phyloP scores from a whole-genome alignment of 2,888 invertebrate genomes.

The Agrilus biguttatus region DNA sequence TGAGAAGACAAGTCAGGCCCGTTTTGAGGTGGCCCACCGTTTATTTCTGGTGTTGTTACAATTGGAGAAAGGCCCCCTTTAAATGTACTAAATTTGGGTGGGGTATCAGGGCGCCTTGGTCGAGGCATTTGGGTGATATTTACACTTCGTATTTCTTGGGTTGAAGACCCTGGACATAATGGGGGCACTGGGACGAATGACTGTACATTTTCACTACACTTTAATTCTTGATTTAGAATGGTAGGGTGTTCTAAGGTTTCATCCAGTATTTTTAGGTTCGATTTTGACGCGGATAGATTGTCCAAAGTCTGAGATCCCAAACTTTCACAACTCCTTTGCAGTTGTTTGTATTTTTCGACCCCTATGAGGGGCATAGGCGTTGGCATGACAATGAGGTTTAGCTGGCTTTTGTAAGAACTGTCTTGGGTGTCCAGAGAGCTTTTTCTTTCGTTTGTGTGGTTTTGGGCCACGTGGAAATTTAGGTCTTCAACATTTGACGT shows the following conservation, averaged over 20 bases:
- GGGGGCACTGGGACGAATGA: too few relatives aligned
- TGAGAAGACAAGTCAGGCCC: too few relatives aligned
- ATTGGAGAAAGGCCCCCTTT: not conserved
- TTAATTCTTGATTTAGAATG: too few relatives aligned
- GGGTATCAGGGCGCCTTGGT: constrained; percentile 3
- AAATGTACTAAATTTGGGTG: not conserved
- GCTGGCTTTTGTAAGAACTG: constrained; percentile 28
- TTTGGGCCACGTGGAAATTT: constrained; percentile 5
- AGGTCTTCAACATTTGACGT: constrained; percentile 8
- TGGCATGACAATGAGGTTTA: constrained; percentile 30
- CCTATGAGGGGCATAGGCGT: constrained; percentile 31
- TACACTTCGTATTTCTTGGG: too few relatives aligned
- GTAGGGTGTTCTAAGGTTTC: constrained; percentile 6
- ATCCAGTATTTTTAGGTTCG: constrained; percentile 14
- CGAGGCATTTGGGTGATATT: not conserved
- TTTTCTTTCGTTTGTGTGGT: constrained; percentile 5
- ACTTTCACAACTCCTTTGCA: constrained; percentile 26
- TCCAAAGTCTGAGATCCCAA: constrained; percentile 18
- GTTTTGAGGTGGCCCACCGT: too few relatives aligned
- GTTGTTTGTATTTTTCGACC: constrained; percentile 29
- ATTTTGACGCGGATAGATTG: constrained; percentile 17
- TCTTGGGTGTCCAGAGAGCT: constrained; percentile 8
- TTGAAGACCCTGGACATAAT: too few relatives aligned
- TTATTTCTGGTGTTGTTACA: not conserved
- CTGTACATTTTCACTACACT: too few relatives aligned